Evolutionary conservation across 2,888 invertebrate genomes (phyloP), one percentile per base, ranked within the genome.

Genomic region (Sussaba pulchella): DNA sequence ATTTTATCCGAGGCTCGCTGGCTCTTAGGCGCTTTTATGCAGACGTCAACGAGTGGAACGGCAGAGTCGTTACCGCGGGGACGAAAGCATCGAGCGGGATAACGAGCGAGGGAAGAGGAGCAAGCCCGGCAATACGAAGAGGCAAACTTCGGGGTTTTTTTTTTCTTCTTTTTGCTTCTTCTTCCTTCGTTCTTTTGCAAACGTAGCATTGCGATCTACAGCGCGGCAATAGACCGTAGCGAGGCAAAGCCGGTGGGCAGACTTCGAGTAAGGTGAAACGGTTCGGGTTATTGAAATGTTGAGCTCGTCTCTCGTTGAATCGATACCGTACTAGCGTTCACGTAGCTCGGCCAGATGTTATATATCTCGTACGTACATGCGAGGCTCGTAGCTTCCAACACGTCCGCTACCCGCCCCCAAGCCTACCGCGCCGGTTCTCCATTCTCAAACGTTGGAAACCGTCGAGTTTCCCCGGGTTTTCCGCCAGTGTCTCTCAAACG

Each of bases 201-300:
- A 80, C 66, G 75, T 64, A 74, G 59, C 70, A 43, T 47, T 31
- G 64, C 76, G 41, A 57, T 39, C 41, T 43, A 5, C 6, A 70
- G 63, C 63, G 43, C 41, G 14, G 39, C 52, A 31, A 66, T 45
- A 52, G 45, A 67, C 41, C 14, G 31, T 19, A 41, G 31, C 36
- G 31, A 57, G n/a, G 72, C 63, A 73, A 76, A 81, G 72, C 59
- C 72, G 26, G 69, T 57, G 57, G 57, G 77, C 64, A 52, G 64
- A 21, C 39, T 39, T 36, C 61, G 61, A 71, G 75, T 59, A 71
- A 73, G 81, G 77, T 64, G 77, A 81, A 81, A 66, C 81, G 76
- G 72, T 77, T 63, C 76, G 81, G n/a, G 88, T 89, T 89, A 89
- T 89, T 89, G 89, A 89, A 89, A 89, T 89, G 89, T 88, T 84